Conservation (phyloP, 2,797 vertebrate species). For the Myioborus melanocephalus region DNA sequence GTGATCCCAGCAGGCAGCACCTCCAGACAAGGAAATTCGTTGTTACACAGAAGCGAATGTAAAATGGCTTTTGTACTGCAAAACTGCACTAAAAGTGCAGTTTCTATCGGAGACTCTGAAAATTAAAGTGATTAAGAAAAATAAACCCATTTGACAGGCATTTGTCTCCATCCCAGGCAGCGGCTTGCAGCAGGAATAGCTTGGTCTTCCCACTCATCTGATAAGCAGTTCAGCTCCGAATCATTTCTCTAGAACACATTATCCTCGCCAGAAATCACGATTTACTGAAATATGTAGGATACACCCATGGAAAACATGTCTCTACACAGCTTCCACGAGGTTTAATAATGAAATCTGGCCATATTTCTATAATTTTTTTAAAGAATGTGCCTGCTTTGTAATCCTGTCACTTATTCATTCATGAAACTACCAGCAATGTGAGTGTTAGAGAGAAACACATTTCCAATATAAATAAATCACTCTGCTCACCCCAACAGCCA, state of each 20-base stretch:
- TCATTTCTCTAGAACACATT: slow-evolving; percentile 9
- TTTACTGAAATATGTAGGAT: slow-evolving; percentile 26
- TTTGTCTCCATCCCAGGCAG: background rate
- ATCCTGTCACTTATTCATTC: slow-evolving; percentile 41
- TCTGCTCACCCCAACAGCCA: background rate
- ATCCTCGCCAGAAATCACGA: slow-evolving; percentile 43
- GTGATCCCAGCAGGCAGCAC: background rate
- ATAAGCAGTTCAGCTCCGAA: background rate
- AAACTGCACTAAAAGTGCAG: background rate
- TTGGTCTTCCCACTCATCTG: slow-evolving; percentile 51
- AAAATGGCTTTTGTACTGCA: background rate
- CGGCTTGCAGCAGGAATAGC: slow-evolving; percentile 36
- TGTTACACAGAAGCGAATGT: background rate
- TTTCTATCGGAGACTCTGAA: background rate
- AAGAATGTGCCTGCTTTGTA: background rate
- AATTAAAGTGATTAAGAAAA: background rate
- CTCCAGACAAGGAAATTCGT: background rate
- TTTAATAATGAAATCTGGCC: slow-evolving; percentile 33
- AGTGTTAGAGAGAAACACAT: background rate
- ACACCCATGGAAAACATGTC: slow-evolving; percentile 46
- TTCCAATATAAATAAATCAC: slow-evolving; percentile 16
- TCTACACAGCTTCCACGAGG: background rate
- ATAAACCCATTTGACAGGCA: background rate
- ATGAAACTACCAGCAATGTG: slow-evolving; percentile 17
- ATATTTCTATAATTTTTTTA: background rate